Conservation (phyloP, 2,888 invertebrate genomes). For the Nineta flava region DNA sequence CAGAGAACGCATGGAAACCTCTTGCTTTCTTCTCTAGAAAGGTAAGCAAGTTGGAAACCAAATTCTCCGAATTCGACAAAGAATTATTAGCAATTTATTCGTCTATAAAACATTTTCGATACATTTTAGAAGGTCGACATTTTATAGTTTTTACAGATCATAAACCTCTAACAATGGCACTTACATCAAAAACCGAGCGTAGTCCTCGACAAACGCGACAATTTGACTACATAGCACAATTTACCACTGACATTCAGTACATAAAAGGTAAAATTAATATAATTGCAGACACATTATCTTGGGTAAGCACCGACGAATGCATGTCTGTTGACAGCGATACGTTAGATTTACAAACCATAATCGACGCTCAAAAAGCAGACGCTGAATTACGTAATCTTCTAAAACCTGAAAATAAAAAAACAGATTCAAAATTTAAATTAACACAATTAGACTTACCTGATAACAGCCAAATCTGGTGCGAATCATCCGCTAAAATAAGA, state of each 20-base stretch:
- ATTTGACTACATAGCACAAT: constrained; percentile 4
- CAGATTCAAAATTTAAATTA: background rate
- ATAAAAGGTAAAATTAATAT: background rate
- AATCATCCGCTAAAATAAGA: constrained; percentile 8
- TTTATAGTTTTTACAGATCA: background rate
- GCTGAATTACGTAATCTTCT: background rate
- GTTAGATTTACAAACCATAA: background rate
- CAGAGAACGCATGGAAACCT: background rate
- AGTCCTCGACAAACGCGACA: constrained; percentile 1
- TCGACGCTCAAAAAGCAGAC: background rate
- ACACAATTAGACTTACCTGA: background rate
- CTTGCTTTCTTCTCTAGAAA: background rate
- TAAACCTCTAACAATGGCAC: background rate
- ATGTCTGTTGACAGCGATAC: background rate
- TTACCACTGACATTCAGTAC: constrained; percentile 2
- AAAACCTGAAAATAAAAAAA: background rate
- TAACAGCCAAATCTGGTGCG: constrained; percentile 5
- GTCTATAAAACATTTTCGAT: constrained; percentile 1
- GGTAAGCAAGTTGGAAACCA: background rate
- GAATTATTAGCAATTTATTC: background rate
- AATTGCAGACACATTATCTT: constrained; percentile 4
- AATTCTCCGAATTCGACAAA: background rate
- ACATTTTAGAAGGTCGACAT: too few species aligned
- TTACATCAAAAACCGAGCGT: background rate
- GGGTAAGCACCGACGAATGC: background rate